A percentile compares a stretch with the other conserved stretches of the same genome.
phyloP scores from a whole-genome alignment of 2,888 invertebrate genomes.

The Folsomia manolachei region DNA sequence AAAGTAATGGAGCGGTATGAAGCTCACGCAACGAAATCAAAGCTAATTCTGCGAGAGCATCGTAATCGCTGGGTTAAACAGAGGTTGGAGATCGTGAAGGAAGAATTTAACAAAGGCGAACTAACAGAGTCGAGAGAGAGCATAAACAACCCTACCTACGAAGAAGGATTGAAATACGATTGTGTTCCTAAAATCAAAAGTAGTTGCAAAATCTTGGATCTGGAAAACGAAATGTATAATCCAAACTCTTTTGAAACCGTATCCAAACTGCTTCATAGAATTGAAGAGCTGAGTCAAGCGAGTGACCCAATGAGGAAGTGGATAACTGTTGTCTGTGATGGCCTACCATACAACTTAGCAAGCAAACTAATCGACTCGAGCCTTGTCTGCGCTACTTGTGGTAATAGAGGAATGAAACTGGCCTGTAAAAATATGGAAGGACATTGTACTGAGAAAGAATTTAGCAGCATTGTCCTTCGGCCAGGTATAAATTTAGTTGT shows the following conservation, averaged over 20 bases:
- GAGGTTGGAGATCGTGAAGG: background rate
- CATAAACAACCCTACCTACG: background rate
- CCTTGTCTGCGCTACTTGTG: background rate
- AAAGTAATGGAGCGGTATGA: too few relatives aligned
- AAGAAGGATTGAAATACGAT: background rate
- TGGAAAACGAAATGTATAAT: background rate
- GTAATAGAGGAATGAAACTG: background rate
- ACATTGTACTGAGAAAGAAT: background rate
- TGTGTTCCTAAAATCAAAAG: background rate
- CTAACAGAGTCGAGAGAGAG: background rate
- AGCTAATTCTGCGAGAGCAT: background rate
- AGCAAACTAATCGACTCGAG: background rate
- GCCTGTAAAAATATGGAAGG: background rate
- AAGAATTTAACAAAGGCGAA: background rate
- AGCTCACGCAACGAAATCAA: background rate
- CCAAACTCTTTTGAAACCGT: slow-evolving; percentile 3
- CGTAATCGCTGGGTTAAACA: background rate
- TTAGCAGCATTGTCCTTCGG: background rate
- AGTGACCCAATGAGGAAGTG: background rate
- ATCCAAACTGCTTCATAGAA: background rate
- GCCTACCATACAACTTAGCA: background rate
- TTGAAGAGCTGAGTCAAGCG: background rate
- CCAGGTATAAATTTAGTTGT: background rate
- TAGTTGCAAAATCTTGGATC: background rate
- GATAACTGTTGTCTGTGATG: slow-evolving; percentile 3